These are phyloP conservation scores for Myrmecophaga tridactyla DNA, from an alignment of 2,113 vertebrate genomes.

Conservation along the genomic window DNA sequence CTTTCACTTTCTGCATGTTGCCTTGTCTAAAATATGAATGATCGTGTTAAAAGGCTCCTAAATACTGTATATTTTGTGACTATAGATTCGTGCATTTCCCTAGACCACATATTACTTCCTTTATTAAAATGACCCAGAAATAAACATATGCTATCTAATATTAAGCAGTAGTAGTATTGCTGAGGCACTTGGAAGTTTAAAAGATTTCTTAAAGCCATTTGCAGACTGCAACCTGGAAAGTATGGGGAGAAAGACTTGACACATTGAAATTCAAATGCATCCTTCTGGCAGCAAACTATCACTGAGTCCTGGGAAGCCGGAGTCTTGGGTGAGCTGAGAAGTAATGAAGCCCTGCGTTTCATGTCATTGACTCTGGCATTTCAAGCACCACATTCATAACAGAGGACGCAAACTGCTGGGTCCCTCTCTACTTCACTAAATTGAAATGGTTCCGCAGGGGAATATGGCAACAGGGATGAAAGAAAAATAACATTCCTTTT, in stretches of 20 bases:
- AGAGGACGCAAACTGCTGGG: not conserved
- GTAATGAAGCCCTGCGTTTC: constrained; percentile 56
- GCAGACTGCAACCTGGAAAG: constrained; percentile 71
- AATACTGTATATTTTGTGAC: not conserved
- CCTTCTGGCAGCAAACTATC: constrained; percentile 55
- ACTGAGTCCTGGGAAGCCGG: constrained; percentile 24
- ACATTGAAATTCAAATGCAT: constrained; percentile 73
- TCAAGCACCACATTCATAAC: constrained; percentile 49
- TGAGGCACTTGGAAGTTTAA: constrained; percentile 66
- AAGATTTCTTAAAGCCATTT: constrained; percentile 79
- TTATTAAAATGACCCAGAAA: constrained; percentile 35
- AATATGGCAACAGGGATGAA: not conserved
- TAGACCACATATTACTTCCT: not conserved
- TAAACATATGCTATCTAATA: constrained; percentile 31
- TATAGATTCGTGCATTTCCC: not conserved
- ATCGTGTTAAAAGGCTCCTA: not conserved
- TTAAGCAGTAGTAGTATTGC: not conserved
- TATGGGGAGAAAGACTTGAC: constrained; percentile 60
- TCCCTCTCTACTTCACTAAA: constrained; percentile 52
- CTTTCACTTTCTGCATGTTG: not conserved
- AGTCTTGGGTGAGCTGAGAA: constrained; percentile 47
- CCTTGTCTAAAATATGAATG: not conserved
- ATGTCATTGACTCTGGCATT: constrained; percentile 57
- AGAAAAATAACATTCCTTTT: constrained; percentile 65
- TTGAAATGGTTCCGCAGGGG: constrained; percentile 11